Conservation (phyloP, 1,140 invertebrate genomes). For the Drosophila bipectinata region DNA sequence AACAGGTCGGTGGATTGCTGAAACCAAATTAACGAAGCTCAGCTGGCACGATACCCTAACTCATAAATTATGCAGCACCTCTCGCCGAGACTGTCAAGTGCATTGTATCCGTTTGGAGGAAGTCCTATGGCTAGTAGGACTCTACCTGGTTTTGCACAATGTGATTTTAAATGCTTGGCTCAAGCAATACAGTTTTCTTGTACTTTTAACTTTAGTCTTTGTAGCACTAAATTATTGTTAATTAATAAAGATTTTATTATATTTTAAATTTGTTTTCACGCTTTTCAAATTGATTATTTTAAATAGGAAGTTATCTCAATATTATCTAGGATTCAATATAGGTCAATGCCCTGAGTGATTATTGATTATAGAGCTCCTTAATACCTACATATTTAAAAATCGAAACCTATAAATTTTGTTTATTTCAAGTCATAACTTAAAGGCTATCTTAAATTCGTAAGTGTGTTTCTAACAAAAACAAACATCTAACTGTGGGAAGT, state of each 20-base stretch:
- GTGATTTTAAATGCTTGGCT: constrained; percentile 40
- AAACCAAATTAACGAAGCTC: constrained; percentile 13
- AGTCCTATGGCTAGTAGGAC: background rate
- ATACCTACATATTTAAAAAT: background rate
- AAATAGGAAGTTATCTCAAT: background rate
- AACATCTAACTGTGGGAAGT: constrained; percentile 59
- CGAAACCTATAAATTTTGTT: background rate
- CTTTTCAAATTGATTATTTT: background rate
- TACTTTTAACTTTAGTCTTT: constrained; percentile 13
- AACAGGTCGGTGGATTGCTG: constrained; percentile 13
- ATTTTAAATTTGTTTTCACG: too few species aligned
- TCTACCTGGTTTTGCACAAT: constrained; percentile 29
- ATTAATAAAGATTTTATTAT: constrained; percentile 18
- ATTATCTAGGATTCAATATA: background rate
- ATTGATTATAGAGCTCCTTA: background rate
- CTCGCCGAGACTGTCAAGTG: constrained; percentile 28
- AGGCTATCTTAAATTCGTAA: constrained; percentile 1
- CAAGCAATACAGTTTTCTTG: constrained; percentile 21
- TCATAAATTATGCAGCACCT: constrained; percentile 46
- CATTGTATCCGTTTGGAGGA: constrained; percentile 18
- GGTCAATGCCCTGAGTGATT: background rate
- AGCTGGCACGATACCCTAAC: constrained; percentile 29
- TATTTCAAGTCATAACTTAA: background rate
- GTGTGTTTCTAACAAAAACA: constrained; percentile 4
- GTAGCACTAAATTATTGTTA: constrained; percentile 4